These are phyloP conservation scores for Gastrophryne carolinensis DNA, from an alignment of 2,797 vertebrate genomes.

Conservation along the genomic window DNA sequence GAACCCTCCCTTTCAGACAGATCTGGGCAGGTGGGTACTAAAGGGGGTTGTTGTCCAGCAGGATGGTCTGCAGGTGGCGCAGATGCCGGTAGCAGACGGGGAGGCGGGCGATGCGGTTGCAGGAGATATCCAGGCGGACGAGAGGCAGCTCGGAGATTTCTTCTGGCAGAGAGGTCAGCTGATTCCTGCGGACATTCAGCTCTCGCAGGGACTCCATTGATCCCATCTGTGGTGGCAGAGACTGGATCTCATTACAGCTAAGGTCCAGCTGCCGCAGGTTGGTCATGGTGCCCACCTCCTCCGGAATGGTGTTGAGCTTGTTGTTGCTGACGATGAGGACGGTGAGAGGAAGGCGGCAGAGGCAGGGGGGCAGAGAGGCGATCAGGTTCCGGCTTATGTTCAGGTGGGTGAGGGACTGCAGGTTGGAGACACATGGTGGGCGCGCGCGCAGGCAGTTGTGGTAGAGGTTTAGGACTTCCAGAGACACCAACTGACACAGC, in stretches of 20 bases:
- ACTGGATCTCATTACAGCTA: constrained; percentile 87
- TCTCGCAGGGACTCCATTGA: constrained; percentile 82
- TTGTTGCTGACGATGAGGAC: constrained; percentile 92
- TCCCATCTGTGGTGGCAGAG: constrained; percentile 78
- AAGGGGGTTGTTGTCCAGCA: constrained; percentile 87
- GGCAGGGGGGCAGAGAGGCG: constrained; percentile 75
- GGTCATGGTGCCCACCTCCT: constrained; percentile 75
- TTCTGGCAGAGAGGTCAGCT: constrained; percentile 81
- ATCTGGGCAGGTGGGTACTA: constrained; percentile 86
- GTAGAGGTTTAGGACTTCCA: constrained; percentile 88
- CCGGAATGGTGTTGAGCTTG: constrained; percentile 80
- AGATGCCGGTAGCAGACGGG: constrained; percentile 87
- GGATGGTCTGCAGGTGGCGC: constrained; percentile 82
- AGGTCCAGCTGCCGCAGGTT: constrained; percentile 87
- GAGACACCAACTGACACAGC: constrained; percentile 82
- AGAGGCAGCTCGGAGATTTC: constrained; percentile 86
- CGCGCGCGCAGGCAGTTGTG: constrained; percentile 90
- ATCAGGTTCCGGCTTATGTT: constrained; percentile 92
- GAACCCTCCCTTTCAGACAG: constrained; percentile 87
- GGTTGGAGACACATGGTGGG: constrained; percentile 78
- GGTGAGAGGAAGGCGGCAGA: constrained; percentile 85
- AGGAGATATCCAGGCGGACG: constrained; percentile 87
- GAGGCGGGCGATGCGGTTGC: constrained; percentile 82
- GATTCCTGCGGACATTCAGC: constrained; percentile 84
- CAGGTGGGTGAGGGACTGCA: constrained; percentile 91